A percentile compares a stretch with the other conserved stretches of the same genome.
phyloP scores from a whole-genome alignment of 2,113 vertebrate genomes.

The Pseudopipra pipra region DNA sequence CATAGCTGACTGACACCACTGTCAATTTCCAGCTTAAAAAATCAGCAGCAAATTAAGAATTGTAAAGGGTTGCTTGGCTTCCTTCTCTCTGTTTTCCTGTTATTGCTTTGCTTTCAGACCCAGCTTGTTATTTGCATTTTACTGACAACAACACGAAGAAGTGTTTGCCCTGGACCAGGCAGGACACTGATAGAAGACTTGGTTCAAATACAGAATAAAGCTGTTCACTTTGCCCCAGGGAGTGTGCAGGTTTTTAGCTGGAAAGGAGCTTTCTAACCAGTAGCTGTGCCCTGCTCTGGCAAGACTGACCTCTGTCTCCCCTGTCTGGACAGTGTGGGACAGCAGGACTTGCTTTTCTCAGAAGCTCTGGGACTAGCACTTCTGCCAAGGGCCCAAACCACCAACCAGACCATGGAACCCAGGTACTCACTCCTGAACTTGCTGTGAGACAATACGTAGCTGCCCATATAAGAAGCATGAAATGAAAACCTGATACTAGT shows the following conservation, averaged over 20 bases:
- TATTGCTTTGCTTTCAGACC: neutral
- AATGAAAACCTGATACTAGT: neutral
- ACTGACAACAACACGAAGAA: neutral
- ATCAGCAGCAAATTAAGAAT: neutral
- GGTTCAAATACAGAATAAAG: neutral
- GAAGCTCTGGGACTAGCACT: neutral
- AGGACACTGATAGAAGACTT: accelerated
- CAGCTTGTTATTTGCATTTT: neutral
- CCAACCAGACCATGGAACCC: accelerated
- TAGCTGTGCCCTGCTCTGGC: neutral
- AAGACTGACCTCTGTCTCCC: neutral
- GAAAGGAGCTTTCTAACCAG: neutral
- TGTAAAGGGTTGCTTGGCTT: neutral
- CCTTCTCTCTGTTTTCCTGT: neutral
- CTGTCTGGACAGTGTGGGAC: neutral
- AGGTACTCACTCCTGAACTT: neutral
- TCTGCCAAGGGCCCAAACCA: neutral
- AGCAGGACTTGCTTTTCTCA: neutral
- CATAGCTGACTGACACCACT: neutral
- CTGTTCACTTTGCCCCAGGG: neutral
- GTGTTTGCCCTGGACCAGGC: neutral
- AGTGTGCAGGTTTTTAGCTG: neutral
- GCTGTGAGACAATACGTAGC: neutral
- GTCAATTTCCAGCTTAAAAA: neutral
- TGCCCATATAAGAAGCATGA: neutral